Base-by-base conservation (phyloP, 2,797 vertebrate genomes). In the Buceros bicornis region DNA sequence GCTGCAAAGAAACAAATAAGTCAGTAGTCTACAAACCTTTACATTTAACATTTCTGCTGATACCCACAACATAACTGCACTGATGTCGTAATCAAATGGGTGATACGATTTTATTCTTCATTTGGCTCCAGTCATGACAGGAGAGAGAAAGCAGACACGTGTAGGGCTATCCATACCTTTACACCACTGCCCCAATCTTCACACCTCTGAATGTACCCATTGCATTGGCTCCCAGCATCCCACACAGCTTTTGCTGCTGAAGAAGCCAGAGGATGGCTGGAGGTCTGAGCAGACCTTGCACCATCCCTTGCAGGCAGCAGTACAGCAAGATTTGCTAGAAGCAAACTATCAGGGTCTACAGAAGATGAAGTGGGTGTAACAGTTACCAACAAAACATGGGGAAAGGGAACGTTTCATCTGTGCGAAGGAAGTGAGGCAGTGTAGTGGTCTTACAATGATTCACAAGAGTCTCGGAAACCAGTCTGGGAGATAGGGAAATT, bases 1-100 rank as follows among this genome's bases (percentile, higher is more conserved):
- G 73, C 95, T 97, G 96, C 33, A 86, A 93, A 93, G 51, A 85
- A 95, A 71, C 35, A 48, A 10, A 13, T 16, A 37, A 65, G 35
- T 89, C 53, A 93, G 25, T 42, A 57, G 43, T 66, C 47, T 43
- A 56, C 47, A 82, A 90, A 70, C 11, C n/a, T 53, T 71, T 42
- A 64, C 4, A 1, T 61, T 69, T 66, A 58, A 77, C 33, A 28
- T 77, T 60, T 33, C 35, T 61, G 17, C 60, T 85, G 35, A 77
- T 61, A 62, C 20, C 12, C 9, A 8, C 29, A 69, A 62, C 2
- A 5, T 48, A 62, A 45, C 17, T 76, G 37, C 60, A 18, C 29
- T 64, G 45, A 20, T 60, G 80, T 77, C 87, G 10, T 79, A 43
- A 51, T 76, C 48, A 74, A 45, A 61, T 26, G 57, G 6, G 22